Evolutionary conservation across 2,888 invertebrate genomes (phyloP), one percentile per base, ranked within the genome.

Genomic region (Petrolisthes manimaculis): DNA sequence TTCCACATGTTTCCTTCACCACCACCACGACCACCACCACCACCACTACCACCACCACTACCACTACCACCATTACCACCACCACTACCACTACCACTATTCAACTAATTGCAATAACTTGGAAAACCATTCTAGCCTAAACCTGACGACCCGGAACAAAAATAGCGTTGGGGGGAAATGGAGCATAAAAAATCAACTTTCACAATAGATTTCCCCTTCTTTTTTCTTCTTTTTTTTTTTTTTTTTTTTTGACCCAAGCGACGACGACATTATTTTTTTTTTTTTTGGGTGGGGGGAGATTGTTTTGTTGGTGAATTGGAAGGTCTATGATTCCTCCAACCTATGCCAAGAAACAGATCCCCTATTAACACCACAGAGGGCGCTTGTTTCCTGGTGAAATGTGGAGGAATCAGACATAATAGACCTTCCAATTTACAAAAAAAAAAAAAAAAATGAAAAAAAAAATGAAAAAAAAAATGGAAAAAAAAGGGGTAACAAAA

Each of bases 131-230:
- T 37, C 37, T 37, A 37, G 37, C 37, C 37, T 37, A 37, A 37
- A 37, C 71, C 21, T n/a, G 21, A 71, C 71, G 71, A 71, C 18
- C 71, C 14, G 12, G 21, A n/a, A 71, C n/a, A 0, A 71, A 71
- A 71, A 71, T n/a, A 71, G 71, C 21, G 71, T 2, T 37, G 37
- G 37, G 37, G 37, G 21, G n/a, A 71, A 71, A 71, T 71, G 71
- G 71, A 71, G 71, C 71, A 71, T 71, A 71, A 71, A 71, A 37
- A 71, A 71, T 71, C 71, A 71, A 71, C n/a, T 71, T 71, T 71
- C 14, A 71, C 71, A 71, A 71, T 71, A 71, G 71, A 71, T 71
- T 71, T 71, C 71, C 21, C 21, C 71, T 21, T 3, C 0, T 21
- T 14, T 61, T 18, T 9, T 61, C 3, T 61, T 61, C 0, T 37